phyloP scores from a whole-genome alignment of 2,113 vertebrate genomes.

The Laticauda colubrina region DNA sequence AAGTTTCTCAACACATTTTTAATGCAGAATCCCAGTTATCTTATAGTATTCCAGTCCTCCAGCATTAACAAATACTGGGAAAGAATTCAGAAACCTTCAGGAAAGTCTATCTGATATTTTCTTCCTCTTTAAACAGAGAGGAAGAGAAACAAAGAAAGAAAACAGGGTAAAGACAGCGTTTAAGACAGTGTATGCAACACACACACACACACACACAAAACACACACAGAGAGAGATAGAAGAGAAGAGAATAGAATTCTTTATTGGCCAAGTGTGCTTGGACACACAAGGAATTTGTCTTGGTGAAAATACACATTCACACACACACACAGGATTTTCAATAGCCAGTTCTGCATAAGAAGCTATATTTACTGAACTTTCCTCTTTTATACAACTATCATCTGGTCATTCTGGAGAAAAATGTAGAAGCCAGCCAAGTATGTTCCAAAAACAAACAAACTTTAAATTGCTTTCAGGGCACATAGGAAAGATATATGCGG shows the following conservation, averaged over 20 bases:
- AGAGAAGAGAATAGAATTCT: too few relatives aligned
- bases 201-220: too few relatives aligned
- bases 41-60: neutral
- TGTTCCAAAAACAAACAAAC: neutral
- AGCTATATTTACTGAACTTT: neutral
- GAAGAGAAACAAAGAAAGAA: neutral
- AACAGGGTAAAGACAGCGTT: neutral
- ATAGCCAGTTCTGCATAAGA: too few relatives aligned
- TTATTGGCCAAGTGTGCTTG: too few relatives aligned
- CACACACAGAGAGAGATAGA: too few relatives aligned
- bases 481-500: neutral
- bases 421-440: neutral
- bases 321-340: neutral
- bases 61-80: neutral
- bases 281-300: too few relatives aligned
- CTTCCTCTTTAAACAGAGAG: neutral
- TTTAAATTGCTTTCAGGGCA: too few relatives aligned
- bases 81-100: neutral
- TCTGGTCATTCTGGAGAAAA: neutral
- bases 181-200: neutral
- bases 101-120: neutral
- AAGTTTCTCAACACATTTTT: neutral
- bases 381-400: neutral
- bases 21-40: neutral
- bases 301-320: too few relatives aligned